phyloP scores from a whole-genome alignment of 2,888 invertebrate genomes.

The Drosophila anomalata region DNA sequence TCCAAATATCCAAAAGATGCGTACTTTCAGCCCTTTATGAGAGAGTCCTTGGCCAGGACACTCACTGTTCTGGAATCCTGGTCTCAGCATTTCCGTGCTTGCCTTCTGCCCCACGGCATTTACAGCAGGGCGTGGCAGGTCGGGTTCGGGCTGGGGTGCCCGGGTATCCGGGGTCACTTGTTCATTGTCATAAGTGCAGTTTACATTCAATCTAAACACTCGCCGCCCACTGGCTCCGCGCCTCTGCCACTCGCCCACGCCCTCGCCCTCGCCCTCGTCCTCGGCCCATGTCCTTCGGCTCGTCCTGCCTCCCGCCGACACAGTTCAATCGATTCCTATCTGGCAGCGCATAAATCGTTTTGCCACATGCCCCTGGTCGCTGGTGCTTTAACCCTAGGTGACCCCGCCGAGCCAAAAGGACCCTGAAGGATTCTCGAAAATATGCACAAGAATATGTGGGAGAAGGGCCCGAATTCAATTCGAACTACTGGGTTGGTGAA shows the following conservation, averaged over 20 bases:
- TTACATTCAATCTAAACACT: conserved; percentile 73
- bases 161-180: conserved; percentile 49
- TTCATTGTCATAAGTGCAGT: conserved; percentile 75
- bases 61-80: background rate
- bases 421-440: background rate
- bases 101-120: conserved; percentile 28
- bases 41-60: conserved; percentile 5
- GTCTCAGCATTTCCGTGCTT: conserved; percentile 17
- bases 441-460: no score
- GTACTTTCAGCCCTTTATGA: background rate
- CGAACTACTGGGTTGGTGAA: background rate
- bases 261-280: no score
- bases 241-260: background rate
- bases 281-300: background rate
- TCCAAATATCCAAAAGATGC: background rate
- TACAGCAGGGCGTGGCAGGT: conserved; percentile 10
- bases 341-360: conserved; percentile 81
- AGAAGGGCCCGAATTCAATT: background rate
- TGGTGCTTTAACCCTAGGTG: conserved; percentile 38
- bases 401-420: conserved; percentile 12
- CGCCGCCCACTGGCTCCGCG: conserved; percentile 15
- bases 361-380: conserved; percentile 72
- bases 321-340: conserved; percentile 81
- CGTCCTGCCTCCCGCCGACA: conserved; percentile 22
- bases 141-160: background rate